Percentiles rank a stretch among this genome's conserved stretches.
Conservation (phyloP, 2,888 invertebrate species). For the Malacosoma neustria region DNA sequence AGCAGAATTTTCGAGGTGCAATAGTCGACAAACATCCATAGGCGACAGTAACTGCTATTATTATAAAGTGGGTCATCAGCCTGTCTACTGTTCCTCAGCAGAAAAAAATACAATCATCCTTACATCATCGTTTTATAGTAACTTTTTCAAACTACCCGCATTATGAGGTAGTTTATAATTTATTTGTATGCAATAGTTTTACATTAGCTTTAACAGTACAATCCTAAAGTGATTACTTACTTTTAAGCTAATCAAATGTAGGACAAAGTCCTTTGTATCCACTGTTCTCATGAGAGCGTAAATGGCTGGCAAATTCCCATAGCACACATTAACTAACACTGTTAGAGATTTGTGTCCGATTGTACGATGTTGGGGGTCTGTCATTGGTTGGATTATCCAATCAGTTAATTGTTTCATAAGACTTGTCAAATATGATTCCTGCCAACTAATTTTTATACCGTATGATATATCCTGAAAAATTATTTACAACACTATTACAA, state of each 20-base stretch:
- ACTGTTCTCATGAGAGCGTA: conserved; percentile 82
- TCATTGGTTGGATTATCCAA: conserved; percentile 73
- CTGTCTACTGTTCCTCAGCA: no score
- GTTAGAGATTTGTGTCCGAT: conserved; percentile 75
- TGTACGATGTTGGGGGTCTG: conserved; percentile 47
- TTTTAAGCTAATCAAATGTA: conserved; percentile 76
- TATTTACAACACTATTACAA: conserved; percentile 80
- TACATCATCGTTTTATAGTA: no score
- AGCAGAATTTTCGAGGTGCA: no score
- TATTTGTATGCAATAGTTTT: no score
- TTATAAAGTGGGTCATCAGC: no score
- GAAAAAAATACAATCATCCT: no score
- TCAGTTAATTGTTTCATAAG: conserved; percentile 80
- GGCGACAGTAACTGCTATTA: no score
- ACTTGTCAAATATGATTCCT: conserved; percentile 82
- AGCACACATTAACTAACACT: conserved; percentile 85
- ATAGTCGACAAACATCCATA: no score
- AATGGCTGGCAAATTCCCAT: conserved; percentile 84
- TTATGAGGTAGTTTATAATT: no score
- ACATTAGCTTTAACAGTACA: no score
- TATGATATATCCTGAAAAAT: conserved; percentile 81
- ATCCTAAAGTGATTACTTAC: conserved; percentile 50
- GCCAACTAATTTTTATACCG: conserved; percentile 86
- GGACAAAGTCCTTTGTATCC: conserved; percentile 80
- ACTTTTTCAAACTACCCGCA: no score